Evolutionary conservation across 2,888 invertebrate species (phyloP), one percentile per base, ranked within the genome.

Genomic region (Lobophora halterata): DNA sequence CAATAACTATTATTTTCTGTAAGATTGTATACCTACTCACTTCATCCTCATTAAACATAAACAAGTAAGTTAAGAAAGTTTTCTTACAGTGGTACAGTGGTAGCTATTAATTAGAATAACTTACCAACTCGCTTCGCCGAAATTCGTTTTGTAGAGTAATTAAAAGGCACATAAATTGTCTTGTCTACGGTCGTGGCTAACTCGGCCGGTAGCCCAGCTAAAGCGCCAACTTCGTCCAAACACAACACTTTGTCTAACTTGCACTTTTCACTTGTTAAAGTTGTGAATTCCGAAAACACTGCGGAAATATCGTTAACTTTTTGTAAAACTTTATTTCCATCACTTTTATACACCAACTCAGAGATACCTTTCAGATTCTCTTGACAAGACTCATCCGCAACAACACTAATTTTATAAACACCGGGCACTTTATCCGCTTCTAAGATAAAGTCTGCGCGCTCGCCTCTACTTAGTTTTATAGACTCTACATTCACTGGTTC

Each of bases 361-460:
- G 90, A 91, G 11, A 78, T 71, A 32, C 91, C 91, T 43, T 79
- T 74, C 43, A 88, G 77, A 45, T 79, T 59, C 13, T 79, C 78
- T 31, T 87, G 88, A 43, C 89, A 89, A 42, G 79, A 74, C 29
- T 81, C 80, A 9, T 89, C 85, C 0, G 88, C 89, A 24, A 73
- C 58, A 8, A 90, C 89, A 55, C 80, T 88, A 37, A 95, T 88
- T 80, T 90, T 89, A 61, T 94, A 94, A 2, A 85, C 81, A 7
- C 88, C 88, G 1, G 82, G 65, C 12, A 73, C 71, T 61, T 88
- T 89, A 55, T 89, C 89, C 5, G 94, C 90, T 34, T 90, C 89
- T 35, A 95, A 55, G 32, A 95, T 88, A 55, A 95, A 92, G 72
- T 95, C 95, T 5, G 91, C 90, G 31, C 95, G 87, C 71, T 95